Conservation (phyloP, 2,797 vertebrate genomes). For the Acanthurus leucopareius region DNA sequence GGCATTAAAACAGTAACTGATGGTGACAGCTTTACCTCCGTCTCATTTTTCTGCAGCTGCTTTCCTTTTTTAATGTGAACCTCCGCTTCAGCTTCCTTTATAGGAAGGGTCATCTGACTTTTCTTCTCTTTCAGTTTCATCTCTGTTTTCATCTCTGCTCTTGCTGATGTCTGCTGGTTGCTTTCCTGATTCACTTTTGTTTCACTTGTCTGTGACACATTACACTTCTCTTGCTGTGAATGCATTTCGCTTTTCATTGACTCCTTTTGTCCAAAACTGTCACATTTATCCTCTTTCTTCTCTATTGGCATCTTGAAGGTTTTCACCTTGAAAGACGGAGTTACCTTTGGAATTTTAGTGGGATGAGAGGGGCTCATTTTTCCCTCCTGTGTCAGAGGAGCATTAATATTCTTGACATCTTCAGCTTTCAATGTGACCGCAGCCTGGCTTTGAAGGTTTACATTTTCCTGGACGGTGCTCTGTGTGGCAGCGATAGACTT, state of each 20-base stretch:
- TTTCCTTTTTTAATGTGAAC: conserved; percentile 70
- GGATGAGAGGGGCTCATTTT: conserved; percentile 73
- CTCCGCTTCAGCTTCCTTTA: conserved; percentile 69
- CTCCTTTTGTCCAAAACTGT: conserved; percentile 62
- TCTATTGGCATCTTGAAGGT: conserved; percentile 85
- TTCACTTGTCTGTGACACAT: conserved; percentile 58
- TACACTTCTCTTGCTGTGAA: conserved; percentile 67
- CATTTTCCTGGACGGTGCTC: conserved; percentile 74
- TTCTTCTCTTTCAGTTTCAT: conserved; percentile 63
- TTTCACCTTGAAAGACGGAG: conserved; percentile 89
- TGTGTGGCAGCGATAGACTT: conserved; percentile 71
- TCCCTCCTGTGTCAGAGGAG: conserved; percentile 72
- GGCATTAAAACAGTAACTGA: conserved; percentile 69
- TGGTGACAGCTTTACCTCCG: conserved; percentile 68
- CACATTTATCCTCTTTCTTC: conserved; percentile 68
- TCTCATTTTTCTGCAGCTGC: conserved; percentile 68
- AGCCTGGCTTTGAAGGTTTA: conserved; percentile 75
- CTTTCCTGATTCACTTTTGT: conserved; percentile 63
- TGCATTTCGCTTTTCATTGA: conserved; percentile 64
- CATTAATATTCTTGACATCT: conserved; percentile 77
- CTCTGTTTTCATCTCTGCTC: conserved; percentile 63
- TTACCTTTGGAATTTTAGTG: conserved; percentile 84
- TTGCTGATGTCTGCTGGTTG: conserved; percentile 59
- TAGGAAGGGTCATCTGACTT: conserved; percentile 48
- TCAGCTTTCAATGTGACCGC: conserved; percentile 75